Base-by-base conservation (phyloP, 2,888 invertebrate genomes). In the Gnatocerus cornutus region DNA sequence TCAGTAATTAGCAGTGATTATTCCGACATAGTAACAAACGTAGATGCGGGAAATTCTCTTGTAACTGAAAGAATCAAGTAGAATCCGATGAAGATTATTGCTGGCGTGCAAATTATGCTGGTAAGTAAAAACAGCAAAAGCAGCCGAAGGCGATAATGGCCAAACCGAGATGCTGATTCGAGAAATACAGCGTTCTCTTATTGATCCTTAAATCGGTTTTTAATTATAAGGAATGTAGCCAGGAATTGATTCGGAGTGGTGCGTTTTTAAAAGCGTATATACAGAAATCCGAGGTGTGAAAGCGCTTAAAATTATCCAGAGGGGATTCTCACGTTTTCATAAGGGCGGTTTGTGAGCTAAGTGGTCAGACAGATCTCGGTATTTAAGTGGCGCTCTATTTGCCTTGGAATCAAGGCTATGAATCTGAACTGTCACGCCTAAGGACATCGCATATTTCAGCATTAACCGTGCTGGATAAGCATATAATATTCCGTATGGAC, bases 331-430 rank as follows among this genome's bases (percentile, higher is more conserved):
- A 68, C 73, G 71, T 74, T 74, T 71, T 72, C 71, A 73, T 73
- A 73, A 68, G 62, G 56, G 68, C 70, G 69, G 71, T 73, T 71
- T 73, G 74, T 73, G 71, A 74, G 73, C 71, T 74, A 74, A 77
- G 73, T 73, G 74, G 76, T 76, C 74, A 76, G 75, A 76, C 76
- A 78, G 75, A 78, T 78, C 74, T 73, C 61, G 71, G 69, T 74
- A 76, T 78, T 78, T 79, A 79, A 78, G 76, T 77, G 68, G 73
- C 69, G 77, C 71, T 78, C 72, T 79, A 76, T 79, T 78, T 79
- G 79, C 78, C 72, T 76, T 74, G 69, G 78, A 77, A 78, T 79
- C 77, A 80, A 69, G 77, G 72, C 74, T 68, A 77, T 79, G 79
- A 79, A 79, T 79, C 73, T 76, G 71, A 74, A 72, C 76, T 79